These are phyloP conservation scores for Colaptes auratus DNA, from an alignment of 2,113 vertebrate species.

Conservation along the genomic window DNA sequence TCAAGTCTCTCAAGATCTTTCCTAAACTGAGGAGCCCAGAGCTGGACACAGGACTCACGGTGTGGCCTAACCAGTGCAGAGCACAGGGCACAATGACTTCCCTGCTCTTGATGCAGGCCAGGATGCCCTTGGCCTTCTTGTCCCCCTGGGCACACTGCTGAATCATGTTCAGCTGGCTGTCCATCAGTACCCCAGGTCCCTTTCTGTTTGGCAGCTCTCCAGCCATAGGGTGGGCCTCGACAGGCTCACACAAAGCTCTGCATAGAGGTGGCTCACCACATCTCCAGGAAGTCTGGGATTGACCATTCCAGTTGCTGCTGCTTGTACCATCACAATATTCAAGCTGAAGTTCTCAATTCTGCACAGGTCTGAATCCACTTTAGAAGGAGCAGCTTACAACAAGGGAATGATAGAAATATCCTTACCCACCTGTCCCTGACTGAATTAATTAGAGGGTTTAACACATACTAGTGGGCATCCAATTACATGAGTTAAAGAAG, in stretches of 20 bases:
- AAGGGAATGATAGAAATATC: neutral
- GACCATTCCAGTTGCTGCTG: neutral
- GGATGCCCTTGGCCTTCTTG: no score
- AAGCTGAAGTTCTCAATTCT: neutral
- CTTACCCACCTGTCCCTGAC: neutral
- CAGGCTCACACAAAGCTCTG: neutral
- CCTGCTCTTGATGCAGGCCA: no score
- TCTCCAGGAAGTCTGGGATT: neutral
- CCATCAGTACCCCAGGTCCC: no score
- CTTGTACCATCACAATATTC: neutral
- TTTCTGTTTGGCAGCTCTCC: no score
- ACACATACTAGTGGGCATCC: neutral
- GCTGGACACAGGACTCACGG: no score
- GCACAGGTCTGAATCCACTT: neutral
- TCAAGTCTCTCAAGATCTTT: no score
- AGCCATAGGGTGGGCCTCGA: no score
- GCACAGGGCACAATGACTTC: no score
- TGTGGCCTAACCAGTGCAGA: no score
- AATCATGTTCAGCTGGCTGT: no score
- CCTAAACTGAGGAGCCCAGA: no score
- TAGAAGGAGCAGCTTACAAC: neutral
- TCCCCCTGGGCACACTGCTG: no score
- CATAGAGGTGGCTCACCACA: neutral
- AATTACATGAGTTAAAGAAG: constrained; percentile 7
- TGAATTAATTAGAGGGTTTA: constrained; percentile 23